These are phyloP conservation scores for Micropterix aruncella DNA, from an alignment of 2,888 invertebrate genomes.

Conservation along the genomic window DNA sequence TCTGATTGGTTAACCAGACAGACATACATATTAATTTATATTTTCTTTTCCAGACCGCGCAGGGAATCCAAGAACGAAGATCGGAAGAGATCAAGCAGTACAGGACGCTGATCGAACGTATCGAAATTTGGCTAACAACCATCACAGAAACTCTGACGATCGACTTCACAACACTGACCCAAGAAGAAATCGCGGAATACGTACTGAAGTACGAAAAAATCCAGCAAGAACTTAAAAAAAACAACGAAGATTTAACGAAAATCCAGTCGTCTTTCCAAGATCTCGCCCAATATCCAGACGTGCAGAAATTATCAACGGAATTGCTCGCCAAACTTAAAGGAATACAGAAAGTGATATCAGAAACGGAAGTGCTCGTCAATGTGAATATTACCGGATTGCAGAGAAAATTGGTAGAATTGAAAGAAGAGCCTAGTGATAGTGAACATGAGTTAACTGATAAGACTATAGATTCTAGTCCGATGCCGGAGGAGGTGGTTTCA, in stretches of 20 bases:
- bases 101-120: constrained; percentile 32
- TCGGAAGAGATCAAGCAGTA: constrained; percentile 28
- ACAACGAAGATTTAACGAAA: constrained; percentile 28
- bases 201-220: constrained; percentile 20
- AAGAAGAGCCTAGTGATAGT: constrained; percentile 11
- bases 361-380: constrained; percentile 46
- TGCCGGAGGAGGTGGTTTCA: constrained; percentile 52
- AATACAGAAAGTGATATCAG: constrained; percentile 40
- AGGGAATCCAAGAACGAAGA: constrained; percentile 27
- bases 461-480: constrained; percentile 54
- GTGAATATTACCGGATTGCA: constrained; percentile 41
- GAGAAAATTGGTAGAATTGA: constrained; percentile 26
- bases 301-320: constrained; percentile 26
- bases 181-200: constrained; percentile 18
- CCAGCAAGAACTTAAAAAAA: constrained; percentile 25
- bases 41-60: constrained; percentile 26
- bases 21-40: background rate
- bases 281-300: constrained; percentile 30
- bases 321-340: constrained; percentile 41
- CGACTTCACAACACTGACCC: constrained; percentile 15
- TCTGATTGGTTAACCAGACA: background rate
- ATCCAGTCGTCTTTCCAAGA: constrained; percentile 30
- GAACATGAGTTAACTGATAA: constrained; percentile 28
- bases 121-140: constrained; percentile 38
- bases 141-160: constrained; percentile 20